These are phyloP conservation scores for Hyposoter didymator DNA, from an alignment of 2,888 invertebrate genomes.

Conservation along the genomic window DNA sequence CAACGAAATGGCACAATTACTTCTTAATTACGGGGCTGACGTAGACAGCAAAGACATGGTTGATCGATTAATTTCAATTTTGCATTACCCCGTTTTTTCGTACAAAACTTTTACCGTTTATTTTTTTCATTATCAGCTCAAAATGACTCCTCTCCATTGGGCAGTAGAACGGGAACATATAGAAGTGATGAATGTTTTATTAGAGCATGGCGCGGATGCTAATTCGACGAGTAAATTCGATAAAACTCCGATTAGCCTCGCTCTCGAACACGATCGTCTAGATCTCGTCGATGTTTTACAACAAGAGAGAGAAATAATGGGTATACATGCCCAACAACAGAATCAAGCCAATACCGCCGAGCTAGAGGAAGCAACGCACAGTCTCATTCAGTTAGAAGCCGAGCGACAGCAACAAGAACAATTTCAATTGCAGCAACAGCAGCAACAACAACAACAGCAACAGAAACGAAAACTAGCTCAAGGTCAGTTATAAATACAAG, in stretches of 20 bases:
- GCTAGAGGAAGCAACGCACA: constrained; percentile 81
- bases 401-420: constrained; percentile 77
- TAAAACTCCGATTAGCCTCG: constrained; percentile 89
- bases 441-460: constrained; percentile 73
- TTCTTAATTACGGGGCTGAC: constrained; percentile 89
- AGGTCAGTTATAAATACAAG: constrained; percentile 67
- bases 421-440: constrained; percentile 75
- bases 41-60: constrained; percentile 93
- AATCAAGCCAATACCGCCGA: constrained; percentile 77
- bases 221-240: constrained; percentile 90
- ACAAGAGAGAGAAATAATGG: constrained; percentile 80
- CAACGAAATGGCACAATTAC: constrained; percentile 88
- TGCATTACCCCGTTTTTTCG: constrained; percentile 32
- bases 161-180: constrained; percentile 93
- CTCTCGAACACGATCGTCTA: constrained; percentile 87
- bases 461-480: constrained; percentile 72
- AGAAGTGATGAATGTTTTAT: constrained; percentile 88
- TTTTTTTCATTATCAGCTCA: constrained; percentile 85
- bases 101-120: constrained; percentile 21
- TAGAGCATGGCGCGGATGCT: constrained; percentile 91
- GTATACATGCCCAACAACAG: constrained; percentile 74
- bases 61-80: constrained; percentile 67
- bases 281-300: constrained; percentile 87
- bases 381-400: constrained; percentile 79
- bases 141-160: constrained; percentile 98